phyloP scores from a whole-genome alignment of 1,140 invertebrate species.

The Formica exsecta region DNA sequence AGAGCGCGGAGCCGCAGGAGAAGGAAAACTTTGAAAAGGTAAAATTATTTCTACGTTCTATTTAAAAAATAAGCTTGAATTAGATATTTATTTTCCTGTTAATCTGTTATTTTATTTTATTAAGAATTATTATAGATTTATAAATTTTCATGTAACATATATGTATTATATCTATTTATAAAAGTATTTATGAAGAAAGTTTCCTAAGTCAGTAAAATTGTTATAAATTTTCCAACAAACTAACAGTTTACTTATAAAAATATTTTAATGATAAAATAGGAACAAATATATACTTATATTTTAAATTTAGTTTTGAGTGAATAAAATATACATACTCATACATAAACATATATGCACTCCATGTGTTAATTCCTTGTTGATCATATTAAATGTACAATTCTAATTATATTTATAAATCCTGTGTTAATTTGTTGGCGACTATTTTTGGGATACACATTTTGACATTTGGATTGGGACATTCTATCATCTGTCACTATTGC shows the following conservation, averaged over 20 bases:
- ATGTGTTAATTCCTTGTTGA: neutral
- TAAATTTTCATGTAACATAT: conserved; percentile 1
- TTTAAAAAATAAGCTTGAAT: neutral
- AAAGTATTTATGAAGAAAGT: conserved; percentile 7
- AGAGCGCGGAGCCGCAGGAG: conserved; percentile 88
- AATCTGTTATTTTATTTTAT: neutral
- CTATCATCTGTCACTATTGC: conserved; percentile 72
- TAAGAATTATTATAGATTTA: neutral
- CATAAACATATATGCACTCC: too few relatives aligned
- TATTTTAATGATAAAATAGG: neutral
- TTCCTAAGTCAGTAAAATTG: conserved; percentile 35
- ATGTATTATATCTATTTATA: conserved; percentile 3
- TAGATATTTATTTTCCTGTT: neutral
- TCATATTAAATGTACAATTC: conserved; percentile 58
- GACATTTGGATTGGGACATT: conserved; percentile 76
- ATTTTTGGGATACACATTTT: conserved; percentile 79
- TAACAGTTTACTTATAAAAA: conserved; percentile 12
- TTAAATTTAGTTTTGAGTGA: neutral
- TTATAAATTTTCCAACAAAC: conserved; percentile 19
- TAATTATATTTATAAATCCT: conserved; percentile 84
- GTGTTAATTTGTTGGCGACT: conserved; percentile 81
- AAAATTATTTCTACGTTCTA: conserved; percentile 82
- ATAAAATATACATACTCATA: neutral
- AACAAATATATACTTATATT: conserved; percentile 15
- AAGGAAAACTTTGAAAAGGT: conserved; percentile 92